Evolutionary conservation across 2,888 invertebrate species (phyloP).

Genomic region (Sinopyrophorus schimmeli): DNA sequence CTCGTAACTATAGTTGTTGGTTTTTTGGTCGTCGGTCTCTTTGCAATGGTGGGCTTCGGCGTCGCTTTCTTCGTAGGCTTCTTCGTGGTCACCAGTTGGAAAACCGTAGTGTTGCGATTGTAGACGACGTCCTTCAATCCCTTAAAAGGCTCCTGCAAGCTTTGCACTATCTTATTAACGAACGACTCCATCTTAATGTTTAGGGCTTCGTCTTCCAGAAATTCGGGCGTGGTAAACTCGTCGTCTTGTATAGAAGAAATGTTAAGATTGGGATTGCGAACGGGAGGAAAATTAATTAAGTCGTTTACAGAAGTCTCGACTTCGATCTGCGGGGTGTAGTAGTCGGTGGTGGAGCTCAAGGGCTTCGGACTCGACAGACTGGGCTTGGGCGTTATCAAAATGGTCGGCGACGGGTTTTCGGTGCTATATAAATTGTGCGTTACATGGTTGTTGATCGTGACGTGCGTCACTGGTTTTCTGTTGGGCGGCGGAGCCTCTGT

Average conservation of each 20-base stretch:
- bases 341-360: slow-evolving; percentile 37
- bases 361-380: slow-evolving; percentile 48
- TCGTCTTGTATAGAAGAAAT: slow-evolving; percentile 65
- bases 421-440: slow-evolving; percentile 60
- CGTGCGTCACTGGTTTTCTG: slow-evolving; percentile 56
- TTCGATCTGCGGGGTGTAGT: slow-evolving; percentile 53
- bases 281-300: slow-evolving; percentile 80
- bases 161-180: slow-evolving; percentile 82
- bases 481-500: slow-evolving; percentile 39
- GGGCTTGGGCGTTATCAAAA: slow-evolving; percentile 72
- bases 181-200: slow-evolving; percentile 80
- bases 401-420: slow-evolving; percentile 64
- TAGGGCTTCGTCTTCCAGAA: slow-evolving; percentile 74
- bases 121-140: slow-evolving; percentile 78
- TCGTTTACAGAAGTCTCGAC: slow-evolving; percentile 63
- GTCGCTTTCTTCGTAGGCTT: slow-evolving; percentile 49
- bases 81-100: slow-evolving; percentile 46
- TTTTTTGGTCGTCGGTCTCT: slow-evolving; percentile 47
- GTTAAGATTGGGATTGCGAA: slow-evolving; percentile 80
- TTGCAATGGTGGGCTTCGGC: slow-evolving; percentile 47
- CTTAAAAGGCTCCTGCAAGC: slow-evolving; percentile 80
- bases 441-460: slow-evolving; percentile 66
- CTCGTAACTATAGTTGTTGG: slow-evolving; percentile 44
- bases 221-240: slow-evolving; percentile 76
- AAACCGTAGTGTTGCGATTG: slow-evolving; percentile 52